Base-by-base conservation (phyloP, 2,113 vertebrate species). In the Neotoma lepida region DNA sequence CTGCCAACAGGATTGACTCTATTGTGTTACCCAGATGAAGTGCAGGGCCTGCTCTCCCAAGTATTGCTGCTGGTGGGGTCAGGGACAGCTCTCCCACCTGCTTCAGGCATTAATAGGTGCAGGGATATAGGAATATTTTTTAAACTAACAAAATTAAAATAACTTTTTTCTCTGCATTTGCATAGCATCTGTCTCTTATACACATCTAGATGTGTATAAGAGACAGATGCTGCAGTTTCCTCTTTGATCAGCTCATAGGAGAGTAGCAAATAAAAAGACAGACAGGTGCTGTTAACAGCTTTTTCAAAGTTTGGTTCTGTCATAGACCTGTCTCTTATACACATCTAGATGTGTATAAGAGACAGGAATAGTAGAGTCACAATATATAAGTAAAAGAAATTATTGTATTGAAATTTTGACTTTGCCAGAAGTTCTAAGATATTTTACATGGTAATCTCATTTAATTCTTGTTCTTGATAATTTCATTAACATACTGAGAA, bases 361-460 rank as follows among this genome's bases (percentile, higher is more conserved):
- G n/a, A n/a, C n/a, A n/a, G n/a, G n/a, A n/a, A n/a, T n/a, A 30
- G 28, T 49, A 66, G 39, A 78, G 30, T 88, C 33, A 64, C 49
- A 76, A 49, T 4, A 12, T 9, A 64, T 20, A 3, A 90, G n/a
- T 18, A 81, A 10, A 30, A 30, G 33, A 89, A 77, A 64, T 77
- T 90, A 92, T 14, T 1, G 54, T 86, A 88, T 39, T 54, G 13
- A 89, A 86, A 64, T 4, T n/a, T n/a, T 93, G 15, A 94, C 78
- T 89, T 82, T 91, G 10, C 26, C 92, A 58, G 26, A 89, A 92
- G 0, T 22, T 95, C 85, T 70, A 63, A 91, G 63, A 93, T 14
- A 46, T 86, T 95, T 94, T 61, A 63, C 61, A 77, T 73, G 22
- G 51, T 51, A 80, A 80, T 85, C 9, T 61, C n/a, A 49, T 78